Conservation (phyloP, 2,113 vertebrate species). For the Chinchilla lanigera region DNA sequence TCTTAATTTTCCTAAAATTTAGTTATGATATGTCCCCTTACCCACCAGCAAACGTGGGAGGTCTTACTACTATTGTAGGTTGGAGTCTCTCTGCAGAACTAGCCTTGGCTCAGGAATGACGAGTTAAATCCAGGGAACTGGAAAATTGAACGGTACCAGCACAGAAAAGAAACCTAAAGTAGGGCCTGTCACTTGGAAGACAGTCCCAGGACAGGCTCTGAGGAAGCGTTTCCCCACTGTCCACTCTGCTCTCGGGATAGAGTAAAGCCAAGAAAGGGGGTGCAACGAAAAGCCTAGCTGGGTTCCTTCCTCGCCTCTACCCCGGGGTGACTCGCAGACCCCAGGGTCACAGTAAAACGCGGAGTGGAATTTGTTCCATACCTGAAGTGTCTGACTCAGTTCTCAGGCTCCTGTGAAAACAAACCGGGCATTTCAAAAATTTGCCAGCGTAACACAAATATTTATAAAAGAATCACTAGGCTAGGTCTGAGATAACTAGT, state of each 20-base stretch:
- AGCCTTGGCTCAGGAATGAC: not conserved
- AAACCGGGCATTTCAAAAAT: conserved; percentile 67
- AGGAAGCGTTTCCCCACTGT: not conserved
- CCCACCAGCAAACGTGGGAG: not conserved
- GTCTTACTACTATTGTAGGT: not conserved
- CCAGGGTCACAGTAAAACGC: not conserved
- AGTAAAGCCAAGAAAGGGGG: not conserved
- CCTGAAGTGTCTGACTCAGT: conserved; percentile 74
- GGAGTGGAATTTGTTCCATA: conserved; percentile 72
- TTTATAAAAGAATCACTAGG: conserved; percentile 53
- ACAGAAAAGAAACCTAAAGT: not conserved
- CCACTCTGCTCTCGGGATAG: not conserved
- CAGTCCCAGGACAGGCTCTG: not conserved
- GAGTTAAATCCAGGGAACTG: not conserved
- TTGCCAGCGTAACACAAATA: conserved; percentile 50
- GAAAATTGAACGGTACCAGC: not conserved
- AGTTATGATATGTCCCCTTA: not conserved
- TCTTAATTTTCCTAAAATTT: conserved; percentile 31
- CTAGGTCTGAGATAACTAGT: conserved; percentile 44
- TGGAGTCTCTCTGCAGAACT: not conserved
- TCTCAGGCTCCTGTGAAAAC: conserved; percentile 74
- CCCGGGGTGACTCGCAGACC: not conserved
- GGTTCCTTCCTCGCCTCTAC: conserved; percentile 32
- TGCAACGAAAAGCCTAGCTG: not conserved
- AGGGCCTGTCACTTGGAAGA: not conserved